Evolutionary conservation across 2,113 vertebrate genomes (phyloP), one percentile per base, ranked within the genome.

Genomic region (Carlito syrichta): DNA sequence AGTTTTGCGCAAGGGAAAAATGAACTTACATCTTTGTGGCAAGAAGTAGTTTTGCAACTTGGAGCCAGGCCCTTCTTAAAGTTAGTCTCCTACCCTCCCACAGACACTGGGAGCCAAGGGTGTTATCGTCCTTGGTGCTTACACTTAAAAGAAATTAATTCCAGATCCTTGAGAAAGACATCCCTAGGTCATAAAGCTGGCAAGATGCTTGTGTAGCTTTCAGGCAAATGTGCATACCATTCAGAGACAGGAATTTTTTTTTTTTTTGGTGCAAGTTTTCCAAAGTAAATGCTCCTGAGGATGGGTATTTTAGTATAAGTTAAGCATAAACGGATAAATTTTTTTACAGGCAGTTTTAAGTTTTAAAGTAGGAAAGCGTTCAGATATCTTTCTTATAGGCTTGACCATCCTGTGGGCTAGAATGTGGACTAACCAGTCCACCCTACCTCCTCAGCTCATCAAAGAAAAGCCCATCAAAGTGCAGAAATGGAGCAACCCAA

Each of bases 161-260:
- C 13, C 8, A 40, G 78, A 43, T 91, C 82, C 32, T 62, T n/a
- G 56, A 91, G 78, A 85, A 86, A 93, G 81, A 76, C 12, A 66
- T 74, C 20, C 20, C 35, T 43, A n/a, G n/a, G 17, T 96, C 77
- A 74, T 89, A 91, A 89, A 95, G 23, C 40, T 32, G 23, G 48
- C 50, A 94, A 93, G 76, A 76, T 11, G 68, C 77, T 83, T 77
- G 35, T 74, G 30, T 69, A n/a, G 8, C 40, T 84, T 84, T 60
- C 20, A 13, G 58, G 84, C 66, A 84, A 43, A 90, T 94, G 92
- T 95, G 81, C 14, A 52, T 94, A n/a, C 23, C 92, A 92, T 96
- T 86, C 73, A 77, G 82, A 82, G 58, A n/a, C n/a, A n/a, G n/a
- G 14, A 56, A 54, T 10, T 88, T 66, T 38, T 69, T n/a, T n/a